These are phyloP conservation scores for Hylaea fasciaria DNA, from an alignment of 2,888 invertebrate genomes.

Conservation along the genomic window DNA sequence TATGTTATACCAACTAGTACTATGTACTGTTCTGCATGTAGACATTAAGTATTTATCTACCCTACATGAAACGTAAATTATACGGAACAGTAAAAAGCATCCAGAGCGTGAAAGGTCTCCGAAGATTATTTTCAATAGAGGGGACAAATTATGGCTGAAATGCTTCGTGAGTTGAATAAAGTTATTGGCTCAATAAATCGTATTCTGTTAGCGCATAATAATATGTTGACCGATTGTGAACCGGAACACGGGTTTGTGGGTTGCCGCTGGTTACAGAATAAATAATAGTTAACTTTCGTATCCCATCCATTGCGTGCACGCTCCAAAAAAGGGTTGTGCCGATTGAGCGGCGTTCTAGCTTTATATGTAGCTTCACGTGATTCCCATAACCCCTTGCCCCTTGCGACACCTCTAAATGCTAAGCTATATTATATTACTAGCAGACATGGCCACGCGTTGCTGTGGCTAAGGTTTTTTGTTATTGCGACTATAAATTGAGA, in stretches of 20 bases:
- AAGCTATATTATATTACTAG: too few relatives aligned
- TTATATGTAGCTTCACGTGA: slow-evolving; percentile 10
- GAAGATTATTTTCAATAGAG: slow-evolving; percentile 24
- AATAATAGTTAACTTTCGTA: too few relatives aligned
- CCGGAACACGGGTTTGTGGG: slow-evolving; percentile 58
- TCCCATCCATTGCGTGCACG: background rate
- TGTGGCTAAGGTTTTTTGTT: too few relatives aligned
- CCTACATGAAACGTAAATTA: slow-evolving; percentile 10
- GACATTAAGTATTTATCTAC: slow-evolving; percentile 16
- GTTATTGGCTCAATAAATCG: slow-evolving; percentile 40
- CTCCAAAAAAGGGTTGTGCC: slow-evolving; percentile 1
- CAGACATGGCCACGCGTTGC: too few relatives aligned
- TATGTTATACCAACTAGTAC: slow-evolving; percentile 1
- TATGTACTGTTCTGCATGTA: slow-evolving; percentile 16
- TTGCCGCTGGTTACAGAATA: too few relatives aligned
- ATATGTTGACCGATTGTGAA: slow-evolving; percentile 40
- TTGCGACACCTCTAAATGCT: background rate
- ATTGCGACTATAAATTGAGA: too few relatives aligned
- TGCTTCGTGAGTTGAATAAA: slow-evolving; percentile 30
- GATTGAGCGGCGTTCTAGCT: background rate
- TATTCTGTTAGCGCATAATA: slow-evolving; percentile 39
- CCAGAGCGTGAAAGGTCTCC: slow-evolving; percentile 21
- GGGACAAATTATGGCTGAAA: slow-evolving; percentile 19
- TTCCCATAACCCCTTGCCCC: slow-evolving; percentile 8
- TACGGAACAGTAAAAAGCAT: slow-evolving; percentile 13